Base-by-base conservation (phyloP, 2,888 invertebrate genomes). In the Lypha dubia region DNA sequence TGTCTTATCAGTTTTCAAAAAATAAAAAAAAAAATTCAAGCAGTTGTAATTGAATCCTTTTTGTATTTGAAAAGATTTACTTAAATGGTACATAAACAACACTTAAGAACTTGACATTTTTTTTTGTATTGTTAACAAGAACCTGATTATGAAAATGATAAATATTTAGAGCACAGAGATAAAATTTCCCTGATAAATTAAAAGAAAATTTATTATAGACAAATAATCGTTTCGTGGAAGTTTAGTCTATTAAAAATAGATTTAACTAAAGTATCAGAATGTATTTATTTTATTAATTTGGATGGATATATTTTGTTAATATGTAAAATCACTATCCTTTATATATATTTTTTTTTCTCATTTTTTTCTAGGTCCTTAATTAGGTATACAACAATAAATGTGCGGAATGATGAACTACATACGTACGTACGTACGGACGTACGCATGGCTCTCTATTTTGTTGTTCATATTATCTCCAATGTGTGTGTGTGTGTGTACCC, bases 301-400 rank as follows among this genome's bases (percentile, higher is more conserved):
- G 5, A 3, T 44, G n/a, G 41, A 41, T 24, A 24, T 28, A 15
- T 53, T 20, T 20, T 20, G 49, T 49, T 24, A 28, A 56, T n/a
- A 28, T n/a, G n/a, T n/a, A 22, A 38, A 22, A 24, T 83, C 73
- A 73, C 51, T 53, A 62, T 77, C 53, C 77, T 44, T 73, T 71
- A 49, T 65, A n/a, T 65, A 28, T 32, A 38, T n/a, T 2, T 35
- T 58, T 38, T 73, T 20, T 56, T 46, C n/a, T 41, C 65, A 73
- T 80, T 53, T 51, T 51, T 79, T 63, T 60, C 70, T 56, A 56
- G 83, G 68, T 67, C 58, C 70, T 83, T 83, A 83, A 83, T 79
- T 83, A 75, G 70, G 68, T 70, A 56, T 68, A 68, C 68, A 82
- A 62, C 49, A 63, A 44, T 11, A 17, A 5, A 4, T 17, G 9